Conservation (phyloP, 2,113 vertebrate species). For the Morone saxatilis region DNA sequence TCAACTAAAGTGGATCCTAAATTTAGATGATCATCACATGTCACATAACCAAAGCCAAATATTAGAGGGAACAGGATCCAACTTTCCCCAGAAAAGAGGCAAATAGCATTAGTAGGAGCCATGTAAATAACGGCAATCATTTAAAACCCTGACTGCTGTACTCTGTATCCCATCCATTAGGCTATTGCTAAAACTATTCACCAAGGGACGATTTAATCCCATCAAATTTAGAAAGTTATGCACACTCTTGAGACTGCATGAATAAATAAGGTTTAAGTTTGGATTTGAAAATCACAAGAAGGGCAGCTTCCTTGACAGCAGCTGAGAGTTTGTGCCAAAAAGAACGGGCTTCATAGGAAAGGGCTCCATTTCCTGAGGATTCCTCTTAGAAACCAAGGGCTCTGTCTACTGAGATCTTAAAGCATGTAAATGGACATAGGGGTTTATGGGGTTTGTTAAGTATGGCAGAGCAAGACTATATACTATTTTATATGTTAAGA, state of each 20-base stretch:
- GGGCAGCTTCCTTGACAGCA: constrained; percentile 29
- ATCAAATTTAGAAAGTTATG: constrained; percentile 13
- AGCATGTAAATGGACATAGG: not conserved
- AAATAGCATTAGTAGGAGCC: not conserved
- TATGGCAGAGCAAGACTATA: constrained; percentile 11
- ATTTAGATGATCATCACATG: too few species aligned
- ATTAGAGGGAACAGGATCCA: not conserved
- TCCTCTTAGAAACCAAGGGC: constrained; percentile 17
- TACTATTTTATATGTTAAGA: not conserved
- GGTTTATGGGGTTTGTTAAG: not conserved
- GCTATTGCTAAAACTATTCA: constrained; percentile 1
- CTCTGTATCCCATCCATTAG: not conserved
- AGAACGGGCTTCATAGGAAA: not conserved
- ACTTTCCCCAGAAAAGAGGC: not conserved
- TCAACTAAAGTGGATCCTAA: too few species aligned
- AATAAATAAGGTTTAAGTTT: constrained; percentile 37
- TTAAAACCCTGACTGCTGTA: constrained; percentile 1
- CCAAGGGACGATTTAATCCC: constrained; percentile 3
- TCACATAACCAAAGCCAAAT: too few species aligned
- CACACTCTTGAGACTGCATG: constrained; percentile 4
- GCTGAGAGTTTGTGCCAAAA: constrained; percentile 1
- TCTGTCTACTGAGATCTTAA: constrained; percentile 26
- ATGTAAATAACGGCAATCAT: not conserved
- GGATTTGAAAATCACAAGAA: constrained; percentile 44
- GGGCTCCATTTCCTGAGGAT: constrained; percentile 4